Base-by-base conservation (phyloP, 1,140 invertebrate species). In the Bombus affinis region DNA sequence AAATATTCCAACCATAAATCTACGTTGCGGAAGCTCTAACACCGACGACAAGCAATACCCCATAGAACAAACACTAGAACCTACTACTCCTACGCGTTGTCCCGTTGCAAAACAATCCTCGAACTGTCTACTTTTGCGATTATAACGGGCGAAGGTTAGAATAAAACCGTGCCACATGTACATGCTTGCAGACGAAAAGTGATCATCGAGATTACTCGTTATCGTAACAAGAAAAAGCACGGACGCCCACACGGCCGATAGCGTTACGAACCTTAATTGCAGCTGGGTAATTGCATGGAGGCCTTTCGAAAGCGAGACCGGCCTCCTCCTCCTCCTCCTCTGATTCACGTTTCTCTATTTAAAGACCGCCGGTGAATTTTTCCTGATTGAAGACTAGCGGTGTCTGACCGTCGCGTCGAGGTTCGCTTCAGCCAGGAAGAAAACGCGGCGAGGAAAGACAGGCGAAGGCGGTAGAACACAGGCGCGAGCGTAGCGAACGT, bases 181-280 rank as follows among this genome's bases (percentile, higher is more conserved):
- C 10, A 28, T 3, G 28, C 47, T 53, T 53, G 1, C 47, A 53
- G 47, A 53, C 47, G 18, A 53, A 53, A 53, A 53, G 47, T 53
- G 47, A 22, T 53, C 18, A 53, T 53, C 28, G 28, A 35, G 32
- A 68, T 68, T 35, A 68, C 66, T 68, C 32, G 35, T 68, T 68
- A 68, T 35, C 66, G 42, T 10, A 6, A 44, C 13, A 32, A 72
- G 47, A 25, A 59, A 76, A 42, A 28, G 4, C 32, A 28, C 42
- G 39, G n/a, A 44, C 76, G 77, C 83, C 76, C 83, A 85, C 83
- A 22, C 47, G 75, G 15, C 59, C 68, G 68, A 80, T 85, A 57
- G 66, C 76, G 68, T 85, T 85, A 39, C 83, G 53, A 73, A 47
- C 68, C 39, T 85, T 85, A 85, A 85, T 85, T 85, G 83, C 47